phyloP scores from a whole-genome alignment of 92 coral and sea anemone genomes.

The Anthopleura xanthogrammica region DNA sequence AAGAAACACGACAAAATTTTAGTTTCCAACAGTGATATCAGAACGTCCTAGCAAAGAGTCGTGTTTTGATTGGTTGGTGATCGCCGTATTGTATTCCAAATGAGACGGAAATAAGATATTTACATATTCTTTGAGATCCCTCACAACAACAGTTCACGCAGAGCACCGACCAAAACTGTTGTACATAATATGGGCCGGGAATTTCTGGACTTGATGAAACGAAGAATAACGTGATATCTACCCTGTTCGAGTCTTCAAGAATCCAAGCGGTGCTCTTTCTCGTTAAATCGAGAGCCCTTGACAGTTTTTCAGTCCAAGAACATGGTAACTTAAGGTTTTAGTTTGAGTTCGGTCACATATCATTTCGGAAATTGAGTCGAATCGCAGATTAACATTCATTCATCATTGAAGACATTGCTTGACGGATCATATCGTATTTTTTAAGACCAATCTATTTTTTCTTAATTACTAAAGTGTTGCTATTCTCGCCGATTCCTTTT shows the following conservation, averaged over 20 bases:
- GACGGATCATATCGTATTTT: neutral
- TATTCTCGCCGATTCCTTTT: neutral
- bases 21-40: slow-evolving; percentile 28
- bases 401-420: neutral
- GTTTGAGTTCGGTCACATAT: neutral
- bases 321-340: slow-evolving; percentile 1
- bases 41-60: neutral
- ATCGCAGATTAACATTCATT: slow-evolving; percentile 6
- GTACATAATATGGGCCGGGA: neutral
- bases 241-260: neutral
- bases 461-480: slow-evolving; percentile 6
- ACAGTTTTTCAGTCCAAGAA: neutral
- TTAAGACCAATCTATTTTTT: slow-evolving; percentile 2
- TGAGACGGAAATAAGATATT: slow-evolving; percentile 32
- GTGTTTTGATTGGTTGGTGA: slow-evolving; percentile 15
- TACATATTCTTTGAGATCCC: slow-evolving; percentile 43
- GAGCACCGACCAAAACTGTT: slow-evolving; percentile 17
- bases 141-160: slow-evolving; percentile 24
- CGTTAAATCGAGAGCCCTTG: neutral
- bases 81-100: slow-evolving; percentile 26
- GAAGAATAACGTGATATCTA: neutral
- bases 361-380: slow-evolving; percentile 6
- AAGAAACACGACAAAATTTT: neutral
- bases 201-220: neutral
- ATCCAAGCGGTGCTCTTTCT: neutral